Percentiles rank a stretch among this genome's conserved stretches.
phyloP scores from a whole-genome alignment of 2,113 vertebrate species.

The Silurus asotus region DNA sequence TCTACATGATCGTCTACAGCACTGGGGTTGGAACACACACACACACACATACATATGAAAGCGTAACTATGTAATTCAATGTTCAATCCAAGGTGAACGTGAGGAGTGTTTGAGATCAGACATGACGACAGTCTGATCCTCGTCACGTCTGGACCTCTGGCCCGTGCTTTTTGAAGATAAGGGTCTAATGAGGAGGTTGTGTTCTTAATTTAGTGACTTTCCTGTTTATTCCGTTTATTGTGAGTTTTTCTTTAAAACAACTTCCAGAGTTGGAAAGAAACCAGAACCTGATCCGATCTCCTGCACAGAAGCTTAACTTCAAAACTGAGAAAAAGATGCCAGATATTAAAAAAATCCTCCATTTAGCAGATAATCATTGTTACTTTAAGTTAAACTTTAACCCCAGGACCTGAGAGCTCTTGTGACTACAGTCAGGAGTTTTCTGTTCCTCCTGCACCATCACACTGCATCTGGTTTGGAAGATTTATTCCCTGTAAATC shows the following conservation, averaged over 20 bases:
- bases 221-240: neutral
- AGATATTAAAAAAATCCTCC: neutral
- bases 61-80: too few species aligned
- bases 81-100: too few species aligned
- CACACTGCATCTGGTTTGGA: neutral
- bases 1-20: neutral
- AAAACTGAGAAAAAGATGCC: neutral
- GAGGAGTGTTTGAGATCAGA: neutral
- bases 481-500: neutral
- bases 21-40: neutral
- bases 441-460: neutral
- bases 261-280: neutral
- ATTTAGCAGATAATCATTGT: neutral
- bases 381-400: slow-evolving; percentile 18
- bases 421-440: slow-evolving; percentile 14
- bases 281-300: neutral
- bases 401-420: neutral
- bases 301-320: too few species aligned
- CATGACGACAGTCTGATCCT: neutral
- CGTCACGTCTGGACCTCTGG: too few species aligned
- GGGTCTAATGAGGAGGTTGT: neutral
- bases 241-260: neutral
- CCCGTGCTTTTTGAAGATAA: neutral
- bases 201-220: neutral
- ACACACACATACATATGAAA: neutral